Evolutionary conservation across 92 coral and sea anemone genomes (phyloP), one percentile per base, ranked within the genome.

Genomic region (Palythoa heliodiscus): DNA sequence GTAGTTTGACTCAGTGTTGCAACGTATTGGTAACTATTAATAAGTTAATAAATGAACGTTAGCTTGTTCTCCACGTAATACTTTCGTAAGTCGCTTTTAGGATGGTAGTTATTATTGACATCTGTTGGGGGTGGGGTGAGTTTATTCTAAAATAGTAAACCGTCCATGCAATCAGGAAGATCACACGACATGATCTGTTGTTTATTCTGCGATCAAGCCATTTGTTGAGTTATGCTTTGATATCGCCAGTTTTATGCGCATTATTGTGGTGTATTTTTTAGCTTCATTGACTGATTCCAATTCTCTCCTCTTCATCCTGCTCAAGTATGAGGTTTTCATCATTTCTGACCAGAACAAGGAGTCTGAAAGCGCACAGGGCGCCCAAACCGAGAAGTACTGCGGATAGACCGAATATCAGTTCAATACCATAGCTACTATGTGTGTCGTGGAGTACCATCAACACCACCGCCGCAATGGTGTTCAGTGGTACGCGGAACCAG

Each of bases 401-500:
- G 72, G 98, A 96, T 91, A 96, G 88, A 0, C 93, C 98, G 83
- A 96, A 96, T 70, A 96, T 96, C 85, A 98, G 91, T 11, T 94
- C 92, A n/a, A 96, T 95, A 17, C 99, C 99, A 77, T 96, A 92
- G 23, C 97, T 92, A 55, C 99, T 96, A 86, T 94, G 99, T 15
- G 98, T 96, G 82, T 96, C 99, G 76, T 96, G 99, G 81, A 96
- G 86, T 5, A 96, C 95, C 92, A 96, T 89, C 83, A 96, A 83
- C 38, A 96, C 98, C 60, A 96, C 91, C 15, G 99, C 98, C 0
- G 99, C 99, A 76, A 90, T 96, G 38, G 94, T 89, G 75, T 96
- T 96, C 29, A 96, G 82, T 5, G 99, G 99, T 35, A 96, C 98
- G 20, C 99, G 89, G 88, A 96, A 96, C 99, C 99, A 96, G 93